Percentiles rank a stretch among this genome's conserved stretches.
These are phyloP conservation scores for Diarsia rubi DNA, from an alignment of 2,888 invertebrate genomes.

Conservation along the genomic window DNA sequence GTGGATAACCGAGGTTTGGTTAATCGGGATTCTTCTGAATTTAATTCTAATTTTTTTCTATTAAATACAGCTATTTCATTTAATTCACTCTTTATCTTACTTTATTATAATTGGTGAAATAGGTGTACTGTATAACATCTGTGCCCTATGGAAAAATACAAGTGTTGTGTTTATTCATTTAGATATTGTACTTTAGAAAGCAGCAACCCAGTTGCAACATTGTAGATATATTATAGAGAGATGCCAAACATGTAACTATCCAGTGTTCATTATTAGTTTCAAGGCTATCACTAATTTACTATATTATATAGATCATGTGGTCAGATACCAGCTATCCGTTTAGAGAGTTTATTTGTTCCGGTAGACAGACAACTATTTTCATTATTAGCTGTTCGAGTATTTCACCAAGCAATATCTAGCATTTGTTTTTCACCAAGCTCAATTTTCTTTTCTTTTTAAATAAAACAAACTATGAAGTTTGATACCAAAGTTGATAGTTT, in stretches of 20 bases:
- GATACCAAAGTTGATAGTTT: too few species aligned
- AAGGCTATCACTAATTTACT: slow-evolving; percentile 40
- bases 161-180: not conserved
- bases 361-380: not conserved
- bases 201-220: slow-evolving; percentile 33
- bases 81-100: not conserved
- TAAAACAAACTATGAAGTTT: not conserved
- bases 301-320: slow-evolving; percentile 18
- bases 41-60: too few species aligned
- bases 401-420: too few species aligned
- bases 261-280: slow-evolving; percentile 31
- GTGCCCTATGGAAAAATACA: not conserved
- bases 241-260: slow-evolving; percentile 44
- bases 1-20: too few species aligned
- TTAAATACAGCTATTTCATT: not conserved
- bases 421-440: not conserved
- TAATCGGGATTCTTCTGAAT: too few species aligned
- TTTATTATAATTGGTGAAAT: not conserved
- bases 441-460: not conserved
- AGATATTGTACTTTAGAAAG: slow-evolving; percentile 18
- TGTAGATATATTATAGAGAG: slow-evolving; percentile 12
- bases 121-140: not conserved
- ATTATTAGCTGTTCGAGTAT: not conserved
- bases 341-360: slow-evolving; percentile 1
- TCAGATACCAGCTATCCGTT: slow-evolving; percentile 22